These are phyloP conservation scores for Caenorhabditis plicata DNA, from an alignment of 2,888 invertebrate species.

Conservation along the genomic window DNA sequence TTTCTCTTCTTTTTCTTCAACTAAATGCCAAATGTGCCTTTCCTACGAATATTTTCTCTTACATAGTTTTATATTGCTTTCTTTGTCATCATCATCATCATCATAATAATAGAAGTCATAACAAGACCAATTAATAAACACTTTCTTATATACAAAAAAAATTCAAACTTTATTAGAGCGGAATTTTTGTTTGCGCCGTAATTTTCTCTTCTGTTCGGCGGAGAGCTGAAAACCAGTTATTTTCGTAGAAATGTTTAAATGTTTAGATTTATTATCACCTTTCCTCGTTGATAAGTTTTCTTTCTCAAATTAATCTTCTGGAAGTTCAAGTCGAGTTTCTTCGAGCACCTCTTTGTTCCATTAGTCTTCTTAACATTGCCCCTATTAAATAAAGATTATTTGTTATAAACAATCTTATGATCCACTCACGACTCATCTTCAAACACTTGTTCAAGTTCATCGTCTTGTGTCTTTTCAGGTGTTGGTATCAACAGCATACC, in stretches of 20 bases:
- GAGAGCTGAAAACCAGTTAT: constrained; percentile 14
- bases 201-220: constrained; percentile 43
- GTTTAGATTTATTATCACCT: constrained; percentile 24
- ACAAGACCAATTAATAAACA: constrained; percentile 23
- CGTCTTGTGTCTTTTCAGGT: constrained; percentile 23
- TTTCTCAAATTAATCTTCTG: constrained; percentile 48
- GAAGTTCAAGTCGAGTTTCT: constrained; percentile 29
- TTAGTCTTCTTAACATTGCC: constrained; percentile 21
- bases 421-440: constrained; percentile 25
- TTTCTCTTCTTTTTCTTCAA: not conserved
- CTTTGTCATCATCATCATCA: too few species aligned
- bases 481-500: constrained; percentile 31
- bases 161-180: too few species aligned
- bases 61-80: not conserved
- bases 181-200: constrained; percentile 41
- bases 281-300: constrained; percentile 45
- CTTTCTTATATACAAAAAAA: too few species aligned
- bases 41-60: constrained; percentile 2
- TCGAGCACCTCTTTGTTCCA: not conserved
- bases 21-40: constrained; percentile 2
- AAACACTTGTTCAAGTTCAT: constrained; percentile 5
- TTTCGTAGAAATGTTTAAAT: too few species aligned
- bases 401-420: not conserved
- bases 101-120: too few species aligned
- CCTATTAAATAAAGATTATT: constrained; percentile 7